Percentiles rank a stretch among this genome's conserved stretches.
phyloP scores from a whole-genome alignment of 1,140 invertebrate genomes.

The Hycleus cichorii region DNA sequence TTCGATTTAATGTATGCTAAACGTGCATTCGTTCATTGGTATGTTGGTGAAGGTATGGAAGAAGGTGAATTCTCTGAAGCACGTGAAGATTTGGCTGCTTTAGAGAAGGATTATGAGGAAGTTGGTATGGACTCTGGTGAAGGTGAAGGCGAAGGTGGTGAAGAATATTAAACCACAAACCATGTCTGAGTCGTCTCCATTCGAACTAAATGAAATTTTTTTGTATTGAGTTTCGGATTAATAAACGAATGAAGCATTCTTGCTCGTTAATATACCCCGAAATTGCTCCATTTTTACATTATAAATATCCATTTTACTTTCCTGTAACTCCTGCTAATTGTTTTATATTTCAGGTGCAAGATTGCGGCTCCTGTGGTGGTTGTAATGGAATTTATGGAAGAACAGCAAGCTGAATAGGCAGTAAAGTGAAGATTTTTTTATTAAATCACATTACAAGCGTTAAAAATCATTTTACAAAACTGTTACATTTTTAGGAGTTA shows the following conservation, averaged over 20 bases:
- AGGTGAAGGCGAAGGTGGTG: conserved; percentile 37
- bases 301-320: too few relatives aligned
- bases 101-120: conserved; percentile 68
- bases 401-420: too few relatives aligned
- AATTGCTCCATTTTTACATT: too few relatives aligned
- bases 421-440: not conserved
- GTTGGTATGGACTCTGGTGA: conserved; percentile 41
- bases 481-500: conserved; percentile 16
- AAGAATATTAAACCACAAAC: conserved; percentile 29
- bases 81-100: conserved; percentile 73
- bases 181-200: too few relatives aligned
- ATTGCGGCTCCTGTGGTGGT: too few relatives aligned
- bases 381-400: too few relatives aligned
- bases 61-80: conserved; percentile 79
- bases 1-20: conserved; percentile 78
- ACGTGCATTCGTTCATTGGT: conserved; percentile 71
- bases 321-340: too few relatives aligned
- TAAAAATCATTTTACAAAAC: not conserved
- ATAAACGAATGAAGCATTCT: too few relatives aligned
- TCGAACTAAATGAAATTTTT: too few relatives aligned
- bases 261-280: too few relatives aligned
- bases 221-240: too few relatives aligned
- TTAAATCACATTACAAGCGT: not conserved
- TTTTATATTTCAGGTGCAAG: too few relatives aligned
- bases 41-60: conserved; percentile 69